Percentiles rank a stretch among this genome's conserved stretches.
phyloP scores from a whole-genome alignment of 2,888 invertebrate genomes.

The Tortrix viridana region DNA sequence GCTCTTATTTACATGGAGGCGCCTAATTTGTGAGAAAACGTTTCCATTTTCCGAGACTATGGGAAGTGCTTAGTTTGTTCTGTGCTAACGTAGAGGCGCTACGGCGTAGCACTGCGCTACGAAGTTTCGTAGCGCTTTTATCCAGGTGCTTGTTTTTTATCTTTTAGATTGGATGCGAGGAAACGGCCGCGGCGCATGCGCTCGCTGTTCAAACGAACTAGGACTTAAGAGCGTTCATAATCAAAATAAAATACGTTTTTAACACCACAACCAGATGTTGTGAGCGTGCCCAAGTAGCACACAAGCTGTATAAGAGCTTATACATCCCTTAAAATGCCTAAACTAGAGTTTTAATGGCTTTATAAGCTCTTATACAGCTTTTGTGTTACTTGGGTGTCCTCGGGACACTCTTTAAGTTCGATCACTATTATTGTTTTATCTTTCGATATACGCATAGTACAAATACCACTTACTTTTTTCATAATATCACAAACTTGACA shows the following conservation, averaged over 20 bases:
- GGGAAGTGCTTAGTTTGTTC: not conserved
- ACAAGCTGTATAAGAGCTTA: too few relatives aligned
- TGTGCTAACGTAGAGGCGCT: constrained; percentile 1
- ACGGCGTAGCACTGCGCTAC: constrained; percentile 13
- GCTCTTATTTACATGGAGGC: not conserved
- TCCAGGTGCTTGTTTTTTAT: not conserved
- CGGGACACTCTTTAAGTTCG: too few relatives aligned
- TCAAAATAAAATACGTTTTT: not conserved
- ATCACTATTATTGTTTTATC: too few relatives aligned
- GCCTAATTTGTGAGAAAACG: constrained; percentile 8
- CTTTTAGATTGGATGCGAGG: not conserved
- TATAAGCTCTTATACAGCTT: too few relatives aligned
- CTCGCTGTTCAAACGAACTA: not conserved
- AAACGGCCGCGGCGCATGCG: not conserved
- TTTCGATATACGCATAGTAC: too few relatives aligned
- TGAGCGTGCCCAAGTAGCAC: too few relatives aligned
- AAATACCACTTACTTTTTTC: too few relatives aligned
- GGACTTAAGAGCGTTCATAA: not conserved
- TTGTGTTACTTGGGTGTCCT: too few relatives aligned
- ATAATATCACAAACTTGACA: too few relatives aligned
- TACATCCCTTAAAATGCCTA: too few relatives aligned
- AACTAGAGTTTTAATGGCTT: too few relatives aligned
- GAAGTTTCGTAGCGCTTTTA: constrained; percentile 10
- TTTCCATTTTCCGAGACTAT: not conserved
- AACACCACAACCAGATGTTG: not conserved